A percentile compares a stretch with the other conserved stretches of the same genome.
phyloP scores from a whole-genome alignment of 2,113 vertebrate species.

The Laticauda colubrina region DNA sequence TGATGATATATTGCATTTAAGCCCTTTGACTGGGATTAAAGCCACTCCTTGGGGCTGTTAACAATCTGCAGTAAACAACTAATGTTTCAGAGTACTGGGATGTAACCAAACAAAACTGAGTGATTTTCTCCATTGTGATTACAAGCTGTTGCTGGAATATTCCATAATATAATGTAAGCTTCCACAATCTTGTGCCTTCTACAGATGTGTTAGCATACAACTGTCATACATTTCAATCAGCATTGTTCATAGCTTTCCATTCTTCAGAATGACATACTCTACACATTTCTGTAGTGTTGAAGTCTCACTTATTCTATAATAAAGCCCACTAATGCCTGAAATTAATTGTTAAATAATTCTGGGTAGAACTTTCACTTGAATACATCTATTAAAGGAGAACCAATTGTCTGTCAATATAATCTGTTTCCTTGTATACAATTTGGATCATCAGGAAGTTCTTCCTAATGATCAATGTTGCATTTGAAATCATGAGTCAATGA shows the following conservation, averaged over 20 bases:
- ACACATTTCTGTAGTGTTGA: background rate
- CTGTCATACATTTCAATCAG: too few species aligned
- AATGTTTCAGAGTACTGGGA: slow-evolving; percentile 66
- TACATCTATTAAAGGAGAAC: background rate
- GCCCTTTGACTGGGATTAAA: slow-evolving; percentile 74
- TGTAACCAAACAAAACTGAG: slow-evolving; percentile 52
- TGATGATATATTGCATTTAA: slow-evolving; percentile 73
- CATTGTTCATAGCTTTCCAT: background rate
- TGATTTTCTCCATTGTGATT: slow-evolving; percentile 52
- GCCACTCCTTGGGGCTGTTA: slow-evolving; percentile 61
- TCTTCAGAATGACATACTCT: background rate
- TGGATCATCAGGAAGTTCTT: background rate
- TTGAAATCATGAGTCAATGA: background rate
- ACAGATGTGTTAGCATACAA: background rate
- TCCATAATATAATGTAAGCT: slow-evolving; percentile 18
- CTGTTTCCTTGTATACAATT: background rate
- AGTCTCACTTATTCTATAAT: background rate
- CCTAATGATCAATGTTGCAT: background rate
- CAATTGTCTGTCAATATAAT: background rate
- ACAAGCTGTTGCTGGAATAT: slow-evolving; percentile 45
- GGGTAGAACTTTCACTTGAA: background rate
- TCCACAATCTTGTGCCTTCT: background rate
- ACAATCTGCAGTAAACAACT: slow-evolving; percentile 71
- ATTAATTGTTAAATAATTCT: background rate
- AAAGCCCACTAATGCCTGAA: background rate